A percentile compares a stretch with the other conserved stretches of the same genome.
Conservation (phyloP, 2,113 vertebrate genomes). For the Eleginops maclovinus region DNA sequence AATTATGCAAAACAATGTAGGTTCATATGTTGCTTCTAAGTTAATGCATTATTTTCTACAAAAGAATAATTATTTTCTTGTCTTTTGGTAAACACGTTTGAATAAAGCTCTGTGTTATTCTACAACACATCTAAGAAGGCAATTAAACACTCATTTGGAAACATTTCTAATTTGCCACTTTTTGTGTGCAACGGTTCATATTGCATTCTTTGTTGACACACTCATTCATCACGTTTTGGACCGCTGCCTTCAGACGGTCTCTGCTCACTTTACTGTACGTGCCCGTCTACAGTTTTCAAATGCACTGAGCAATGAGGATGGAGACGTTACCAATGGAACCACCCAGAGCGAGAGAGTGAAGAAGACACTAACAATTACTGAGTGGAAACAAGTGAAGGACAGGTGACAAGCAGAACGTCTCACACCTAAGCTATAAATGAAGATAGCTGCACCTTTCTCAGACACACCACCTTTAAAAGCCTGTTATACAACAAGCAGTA, state of each 20-base stretch:
- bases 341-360: constrained; percentile 29
- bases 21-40: too few relatives aligned
- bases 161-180: constrained; percentile 28
- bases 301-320: constrained; percentile 32
- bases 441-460: not conserved
- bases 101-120: not conserved
- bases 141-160: constrained; percentile 32
- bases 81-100: not conserved
- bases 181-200: not conserved
- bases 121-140: constrained; percentile 12
- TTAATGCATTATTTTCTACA: not conserved
- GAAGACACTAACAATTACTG: constrained; percentile 38
- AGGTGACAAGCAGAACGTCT: constrained; percentile 34
- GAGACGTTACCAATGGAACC: constrained; percentile 53
- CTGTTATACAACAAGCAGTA: not conserved
- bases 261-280: not conserved
- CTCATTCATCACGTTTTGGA: constrained; percentile 36
- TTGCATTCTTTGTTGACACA: constrained; percentile 25
- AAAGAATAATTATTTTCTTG: not conserved
- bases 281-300: constrained; percentile 37
- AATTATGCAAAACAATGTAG: too few relatives aligned
- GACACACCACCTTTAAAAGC: not conserved
- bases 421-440: not conserved
- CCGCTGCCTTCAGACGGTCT: constrained; percentile 9
- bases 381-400: constrained; percentile 48